Conservation (phyloP, 2,888 invertebrate species). For the Syritta pipiens region DNA sequence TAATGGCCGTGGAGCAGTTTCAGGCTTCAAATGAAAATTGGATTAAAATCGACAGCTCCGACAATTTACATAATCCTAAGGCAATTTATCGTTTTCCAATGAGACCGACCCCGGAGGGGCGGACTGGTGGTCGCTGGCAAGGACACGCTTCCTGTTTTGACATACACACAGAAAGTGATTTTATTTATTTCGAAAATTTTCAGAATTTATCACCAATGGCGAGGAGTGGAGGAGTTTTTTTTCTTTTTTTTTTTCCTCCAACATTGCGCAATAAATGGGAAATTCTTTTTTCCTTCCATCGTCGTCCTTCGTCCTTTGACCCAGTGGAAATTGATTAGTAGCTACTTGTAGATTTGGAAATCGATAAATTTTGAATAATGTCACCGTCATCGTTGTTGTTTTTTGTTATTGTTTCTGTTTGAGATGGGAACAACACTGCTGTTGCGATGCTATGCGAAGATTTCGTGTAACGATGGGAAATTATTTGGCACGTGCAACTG, state of each 20-base stretch:
- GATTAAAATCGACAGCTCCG: slow-evolving; percentile 59
- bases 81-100: slow-evolving; percentile 56
- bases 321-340: slow-evolving; percentile 51
- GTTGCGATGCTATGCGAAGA: too few species aligned
- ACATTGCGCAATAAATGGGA: background rate
- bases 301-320: slow-evolving; percentile 22
- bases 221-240: slow-evolving; percentile 29
- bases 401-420: too few species aligned
- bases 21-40: slow-evolving; percentile 52
- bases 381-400: slow-evolving; percentile 10
- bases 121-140: background rate
- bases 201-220: slow-evolving; percentile 38
- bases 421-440: too few species aligned
- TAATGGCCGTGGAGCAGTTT: slow-evolving; percentile 37
- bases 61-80: slow-evolving; percentile 63
- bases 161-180: background rate
- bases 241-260: slow-evolving; percentile 28
- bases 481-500: background rate
- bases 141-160: background rate
- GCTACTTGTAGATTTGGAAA: slow-evolving; percentile 61
- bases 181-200: slow-evolving; percentile 48
- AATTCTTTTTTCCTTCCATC: background rate
- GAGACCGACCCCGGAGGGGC: background rate
- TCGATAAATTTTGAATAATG: slow-evolving; percentile 55
- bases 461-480: background rate